These are phyloP conservation scores for Phoxinus dragarum DNA, from an alignment of 2,797 vertebrate genomes.

Conservation along the genomic window DNA sequence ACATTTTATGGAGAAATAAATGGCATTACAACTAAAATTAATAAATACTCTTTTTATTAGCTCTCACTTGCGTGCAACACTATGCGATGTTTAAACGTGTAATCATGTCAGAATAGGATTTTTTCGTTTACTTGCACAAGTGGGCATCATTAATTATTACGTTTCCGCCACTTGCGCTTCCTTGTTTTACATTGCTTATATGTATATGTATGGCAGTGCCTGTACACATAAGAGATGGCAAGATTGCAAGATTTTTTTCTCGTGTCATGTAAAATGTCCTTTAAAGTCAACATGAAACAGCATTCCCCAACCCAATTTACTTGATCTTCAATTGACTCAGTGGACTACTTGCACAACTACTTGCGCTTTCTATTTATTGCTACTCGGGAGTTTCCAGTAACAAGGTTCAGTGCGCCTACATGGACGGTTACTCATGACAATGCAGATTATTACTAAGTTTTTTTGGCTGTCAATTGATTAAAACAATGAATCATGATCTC, in stretches of 20 bases:
- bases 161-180: neutral
- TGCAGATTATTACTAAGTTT: too few relatives aligned
- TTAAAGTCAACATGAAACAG: conserved; percentile 12
- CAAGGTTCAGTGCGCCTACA: neutral
- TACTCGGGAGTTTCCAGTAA: neutral
- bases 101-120: neutral
- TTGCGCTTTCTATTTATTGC: neutral
- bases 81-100: neutral
- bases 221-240: conserved; percentile 8
- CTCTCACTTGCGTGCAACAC: neutral
- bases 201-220: neutral
- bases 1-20: neutral
- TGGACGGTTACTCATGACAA: neutral
- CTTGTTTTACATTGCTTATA: neutral
- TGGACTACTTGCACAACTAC: neutral
- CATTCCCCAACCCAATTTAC: neutral
- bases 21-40: too few relatives aligned
- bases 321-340: neutral
- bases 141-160: neutral
- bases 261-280: neutral
- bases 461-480: neutral
- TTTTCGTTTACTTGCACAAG: too few relatives aligned
- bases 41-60: neutral
- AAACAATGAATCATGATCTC: too few relatives aligned
- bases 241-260: neutral